Percentiles rank a stretch among this genome's conserved stretches.
These are phyloP conservation scores for Atlantisia rogersi DNA, from an alignment of 2,113 vertebrate genomes.

Conservation along the genomic window DNA sequence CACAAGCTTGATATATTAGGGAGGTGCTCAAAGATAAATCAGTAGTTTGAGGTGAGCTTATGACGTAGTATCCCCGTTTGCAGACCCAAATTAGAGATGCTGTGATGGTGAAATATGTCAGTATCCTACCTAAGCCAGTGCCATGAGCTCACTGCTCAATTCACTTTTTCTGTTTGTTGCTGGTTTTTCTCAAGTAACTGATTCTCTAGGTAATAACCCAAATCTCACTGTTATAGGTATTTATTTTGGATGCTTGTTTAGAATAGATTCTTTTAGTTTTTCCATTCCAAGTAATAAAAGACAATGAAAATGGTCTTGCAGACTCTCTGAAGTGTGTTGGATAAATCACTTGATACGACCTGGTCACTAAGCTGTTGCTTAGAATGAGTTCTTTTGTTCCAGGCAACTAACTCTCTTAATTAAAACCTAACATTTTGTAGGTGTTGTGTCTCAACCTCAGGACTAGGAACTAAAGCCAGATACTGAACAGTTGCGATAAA, in stretches of 20 bases:
- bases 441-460: conserved; percentile 43
- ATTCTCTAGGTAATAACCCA: not conserved
- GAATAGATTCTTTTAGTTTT: conserved; percentile 2
- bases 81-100: not conserved
- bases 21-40: conserved; percentile 17
- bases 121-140: not conserved
- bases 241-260: conserved; percentile 26
- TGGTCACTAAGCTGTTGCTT: conserved; percentile 65
- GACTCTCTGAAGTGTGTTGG: not conserved
- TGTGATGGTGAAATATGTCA: not conserved
- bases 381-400: conserved; percentile 65
- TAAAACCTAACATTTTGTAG: conserved; percentile 66
- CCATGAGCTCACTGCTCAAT: not conserved
- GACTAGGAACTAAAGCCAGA: not conserved
- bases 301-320: conserved; percentile 2
- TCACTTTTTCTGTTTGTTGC: not conserved
- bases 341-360: conserved; percentile 54
- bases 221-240: not conserved
- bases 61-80: not conserved
- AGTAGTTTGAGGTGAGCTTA: not conserved
- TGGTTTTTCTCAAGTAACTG: not conserved
- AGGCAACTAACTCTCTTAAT: conserved; percentile 73
- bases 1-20: not conserved
- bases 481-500: not conserved
- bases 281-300: conserved; percentile 26